These are phyloP conservation scores for Callipepla squamata DNA, from an alignment of 2,113 vertebrate genomes.

Conservation along the genomic window DNA sequence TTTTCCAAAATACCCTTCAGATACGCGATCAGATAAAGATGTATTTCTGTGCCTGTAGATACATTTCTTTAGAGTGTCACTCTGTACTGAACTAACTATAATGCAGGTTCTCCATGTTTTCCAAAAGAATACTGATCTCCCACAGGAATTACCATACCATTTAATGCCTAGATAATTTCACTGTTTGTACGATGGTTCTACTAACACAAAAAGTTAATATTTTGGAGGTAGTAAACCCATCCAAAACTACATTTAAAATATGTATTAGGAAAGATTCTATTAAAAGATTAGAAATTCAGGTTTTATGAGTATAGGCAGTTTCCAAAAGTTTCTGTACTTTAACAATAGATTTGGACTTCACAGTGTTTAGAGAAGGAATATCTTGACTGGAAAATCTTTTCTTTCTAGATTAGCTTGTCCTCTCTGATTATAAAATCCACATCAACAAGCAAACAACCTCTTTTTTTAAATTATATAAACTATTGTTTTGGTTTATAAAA, in stretches of 20 bases:
- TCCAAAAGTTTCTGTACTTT: neutral
- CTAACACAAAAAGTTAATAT: neutral
- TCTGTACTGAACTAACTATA: neutral
- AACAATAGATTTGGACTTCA: neutral
- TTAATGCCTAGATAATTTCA: neutral
- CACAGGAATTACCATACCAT: neutral
- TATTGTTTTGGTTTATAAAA: neutral
- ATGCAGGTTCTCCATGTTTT: neutral
- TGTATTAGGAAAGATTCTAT: neutral
- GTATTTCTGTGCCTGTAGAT: neutral
- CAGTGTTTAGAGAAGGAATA: neutral
- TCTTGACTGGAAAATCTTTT: neutral
- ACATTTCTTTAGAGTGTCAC: neutral
- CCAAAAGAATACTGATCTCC: neutral
- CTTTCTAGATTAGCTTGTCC: neutral
- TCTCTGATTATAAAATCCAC: neutral
- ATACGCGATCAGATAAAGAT: neutral
- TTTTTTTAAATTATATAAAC: accelerated
- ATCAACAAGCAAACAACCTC: neutral
- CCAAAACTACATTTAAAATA: neutral
- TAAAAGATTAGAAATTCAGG: neutral
- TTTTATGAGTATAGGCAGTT: neutral
- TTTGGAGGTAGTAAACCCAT: neutral
- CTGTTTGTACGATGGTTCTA: neutral
- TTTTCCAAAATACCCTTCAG: neutral